phyloP scores from a whole-genome alignment of 2,888 invertebrate genomes.

The Sussaba pulchella region DNA sequence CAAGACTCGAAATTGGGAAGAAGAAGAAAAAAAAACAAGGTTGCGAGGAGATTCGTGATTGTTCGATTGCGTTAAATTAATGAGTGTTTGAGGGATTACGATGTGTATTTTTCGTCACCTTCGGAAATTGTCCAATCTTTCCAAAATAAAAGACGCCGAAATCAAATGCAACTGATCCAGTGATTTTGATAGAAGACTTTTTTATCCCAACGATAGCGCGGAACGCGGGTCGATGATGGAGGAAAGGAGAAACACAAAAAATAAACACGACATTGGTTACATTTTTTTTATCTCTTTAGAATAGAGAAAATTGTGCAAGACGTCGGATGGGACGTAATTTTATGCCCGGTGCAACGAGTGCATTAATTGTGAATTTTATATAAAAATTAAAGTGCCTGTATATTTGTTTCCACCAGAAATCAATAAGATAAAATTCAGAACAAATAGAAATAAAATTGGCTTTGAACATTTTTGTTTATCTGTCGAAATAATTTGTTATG shows the following conservation, averaged over 20 bases:
- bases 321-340: neutral
- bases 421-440: neutral
- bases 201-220: conserved; percentile 74
- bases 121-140: conserved; percentile 83
- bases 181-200: conserved; percentile 83
- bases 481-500: too few species aligned
- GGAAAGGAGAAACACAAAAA: conserved; percentile 65
- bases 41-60: conserved; percentile 35
- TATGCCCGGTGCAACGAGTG: neutral
- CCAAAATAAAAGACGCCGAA: conserved; percentile 84
- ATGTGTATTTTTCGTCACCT: conserved; percentile 75
- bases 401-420: neutral
- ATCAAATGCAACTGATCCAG: conserved; percentile 84
- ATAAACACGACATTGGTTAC: conserved; percentile 64
- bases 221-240: conserved; percentile 63
- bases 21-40: conserved; percentile 4
- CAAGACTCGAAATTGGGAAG: neutral
- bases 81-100: conserved; percentile 49
- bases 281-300: neutral
- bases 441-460: too few species aligned
- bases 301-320: neutral
- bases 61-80: neutral
- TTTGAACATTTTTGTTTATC: too few species aligned
- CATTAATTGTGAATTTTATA: neutral
- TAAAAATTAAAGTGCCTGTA: neutral